phyloP scores from a whole-genome alignment of 1,140 invertebrate genomes.

The Halictus rubicundus region DNA sequence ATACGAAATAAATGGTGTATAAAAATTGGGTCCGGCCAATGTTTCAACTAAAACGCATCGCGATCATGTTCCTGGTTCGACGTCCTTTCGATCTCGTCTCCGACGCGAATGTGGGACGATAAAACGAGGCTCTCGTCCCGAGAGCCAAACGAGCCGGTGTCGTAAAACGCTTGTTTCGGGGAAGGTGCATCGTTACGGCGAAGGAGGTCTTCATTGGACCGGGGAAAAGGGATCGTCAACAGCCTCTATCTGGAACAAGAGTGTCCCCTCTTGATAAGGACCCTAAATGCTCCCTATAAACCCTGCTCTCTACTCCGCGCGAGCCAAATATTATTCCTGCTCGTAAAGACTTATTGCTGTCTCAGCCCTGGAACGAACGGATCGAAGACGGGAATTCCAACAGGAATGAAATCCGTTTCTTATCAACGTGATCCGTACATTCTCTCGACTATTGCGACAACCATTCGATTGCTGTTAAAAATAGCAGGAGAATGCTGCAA shows the following conservation, averaged over 20 bases:
- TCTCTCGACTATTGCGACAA: no score
- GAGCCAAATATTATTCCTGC: no score
- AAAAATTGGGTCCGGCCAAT: constrained; percentile 57
- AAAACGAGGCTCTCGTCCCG: constrained; percentile 59
- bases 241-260: constrained; percentile 20
- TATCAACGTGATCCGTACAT: no score
- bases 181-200: constrained; percentile 57
- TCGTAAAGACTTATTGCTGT: neutral
- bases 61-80: constrained; percentile 62
- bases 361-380: neutral
- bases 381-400: no score
- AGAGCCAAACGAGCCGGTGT: constrained; percentile 49
- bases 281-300: neutral
- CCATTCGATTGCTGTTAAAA: no score
- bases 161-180: constrained; percentile 58
- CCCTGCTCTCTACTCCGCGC: no score
- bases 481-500: no score
- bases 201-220: constrained; percentile 48
- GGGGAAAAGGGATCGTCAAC: constrained; percentile 1
- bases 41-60: constrained; percentile 40
- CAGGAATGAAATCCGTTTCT: no score
- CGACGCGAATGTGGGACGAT: constrained; percentile 59
- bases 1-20: neutral
- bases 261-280: constrained; percentile 9
- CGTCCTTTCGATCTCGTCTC: constrained; percentile 54